Percentiles rank a stretch among this genome's conserved stretches.
Conservation (phyloP, 1,140 invertebrate genomes). For the Diplogasteroides magnus region DNA sequence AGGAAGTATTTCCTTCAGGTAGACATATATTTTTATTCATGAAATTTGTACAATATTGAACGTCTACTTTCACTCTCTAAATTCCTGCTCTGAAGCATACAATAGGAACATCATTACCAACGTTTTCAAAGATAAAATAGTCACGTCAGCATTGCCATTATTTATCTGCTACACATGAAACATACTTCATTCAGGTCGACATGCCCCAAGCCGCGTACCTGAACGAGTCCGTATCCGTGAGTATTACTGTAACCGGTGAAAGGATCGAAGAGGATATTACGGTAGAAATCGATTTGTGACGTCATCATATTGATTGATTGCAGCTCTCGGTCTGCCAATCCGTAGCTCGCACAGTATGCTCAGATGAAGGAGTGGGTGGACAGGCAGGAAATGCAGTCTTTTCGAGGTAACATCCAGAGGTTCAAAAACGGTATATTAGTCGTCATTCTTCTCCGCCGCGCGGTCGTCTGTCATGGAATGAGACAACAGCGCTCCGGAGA, state of each 20-base stretch:
- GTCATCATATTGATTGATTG: neutral
- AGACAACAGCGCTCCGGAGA: too few relatives aligned
- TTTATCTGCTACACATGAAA: neutral
- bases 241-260: constrained; percentile 19
- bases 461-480: too few relatives aligned
- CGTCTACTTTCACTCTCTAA: neutral
- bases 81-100: neutral
- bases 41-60: neutral
- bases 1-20: constrained; percentile 24
- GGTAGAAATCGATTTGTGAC: neutral
- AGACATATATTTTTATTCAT: too few relatives aligned
- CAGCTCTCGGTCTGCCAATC: neutral
- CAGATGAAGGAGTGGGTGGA: neutral
- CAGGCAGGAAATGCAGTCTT: neutral
- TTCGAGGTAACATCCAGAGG: neutral
- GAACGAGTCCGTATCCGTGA: constrained; percentile 26
- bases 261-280: constrained; percentile 3
- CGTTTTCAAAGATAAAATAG: constrained; percentile 5
- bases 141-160: constrained; percentile 1
- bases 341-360: neutral
- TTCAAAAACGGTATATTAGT: neutral
- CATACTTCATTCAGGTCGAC: constrained; percentile 6
- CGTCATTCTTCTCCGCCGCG: too few relatives aligned
- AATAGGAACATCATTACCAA: constrained; percentile 6
- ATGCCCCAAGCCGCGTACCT: constrained; percentile 27